Conservation (phyloP, 92 coral and sea anemone species). For the Phenganax marumi region DNA sequence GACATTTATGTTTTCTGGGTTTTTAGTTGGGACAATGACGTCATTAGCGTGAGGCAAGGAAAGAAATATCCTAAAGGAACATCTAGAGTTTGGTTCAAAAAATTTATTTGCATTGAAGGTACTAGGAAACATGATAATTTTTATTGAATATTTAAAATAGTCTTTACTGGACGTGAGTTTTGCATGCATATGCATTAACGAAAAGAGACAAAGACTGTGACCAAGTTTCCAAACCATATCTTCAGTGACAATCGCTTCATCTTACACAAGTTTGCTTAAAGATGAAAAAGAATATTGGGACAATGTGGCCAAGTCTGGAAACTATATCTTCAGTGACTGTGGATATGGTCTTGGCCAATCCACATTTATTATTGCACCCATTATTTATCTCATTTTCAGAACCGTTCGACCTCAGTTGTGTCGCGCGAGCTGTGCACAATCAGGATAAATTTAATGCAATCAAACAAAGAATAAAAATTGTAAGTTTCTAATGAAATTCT, state of each 20-base stretch:
- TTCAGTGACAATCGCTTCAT: no score
- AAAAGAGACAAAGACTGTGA: no score
- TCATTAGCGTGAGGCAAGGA: slow-evolving; percentile 74
- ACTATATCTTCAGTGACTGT: no score
- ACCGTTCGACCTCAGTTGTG: slow-evolving; percentile 90
- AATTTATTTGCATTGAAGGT: slow-evolving; percentile 77
- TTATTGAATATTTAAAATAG: background rate
- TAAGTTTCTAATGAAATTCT: slow-evolving; percentile 35
- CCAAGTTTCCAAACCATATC: no score
- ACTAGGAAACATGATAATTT: background rate
- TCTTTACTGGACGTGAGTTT: background rate
- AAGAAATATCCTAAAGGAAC: slow-evolving; percentile 48
- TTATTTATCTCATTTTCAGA: slow-evolving; percentile 54
- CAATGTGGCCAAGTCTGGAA: no score
- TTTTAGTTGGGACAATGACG: slow-evolving; percentile 66
- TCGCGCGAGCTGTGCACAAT: slow-evolving; percentile 78
- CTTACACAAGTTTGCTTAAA: no score
- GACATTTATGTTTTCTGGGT: background rate
- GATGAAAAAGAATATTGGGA: no score
- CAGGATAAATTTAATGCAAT: slow-evolving; percentile 70
- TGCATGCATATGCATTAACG: no score
- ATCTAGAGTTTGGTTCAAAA: slow-evolving; percentile 50
- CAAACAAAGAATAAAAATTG: slow-evolving; percentile 78
- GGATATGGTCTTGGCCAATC: background rate
- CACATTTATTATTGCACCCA: background rate